These are phyloP conservation scores for Cephalopholis sonnerati DNA, from an alignment of 2,113 vertebrate genomes.

Conservation along the genomic window DNA sequence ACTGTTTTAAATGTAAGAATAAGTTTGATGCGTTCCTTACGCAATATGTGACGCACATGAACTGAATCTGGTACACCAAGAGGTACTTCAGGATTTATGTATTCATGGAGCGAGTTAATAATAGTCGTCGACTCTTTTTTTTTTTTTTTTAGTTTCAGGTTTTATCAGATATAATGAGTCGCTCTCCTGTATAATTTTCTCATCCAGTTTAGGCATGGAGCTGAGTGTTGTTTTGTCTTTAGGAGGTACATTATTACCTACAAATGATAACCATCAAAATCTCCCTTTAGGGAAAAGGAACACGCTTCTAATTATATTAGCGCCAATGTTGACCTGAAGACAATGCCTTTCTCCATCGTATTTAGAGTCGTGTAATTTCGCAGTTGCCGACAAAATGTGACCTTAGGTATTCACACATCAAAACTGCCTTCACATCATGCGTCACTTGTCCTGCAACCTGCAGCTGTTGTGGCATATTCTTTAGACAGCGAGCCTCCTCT, in stretches of 20 bases:
- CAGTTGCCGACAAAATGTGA: conserved; percentile 53
- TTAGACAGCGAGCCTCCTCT: conserved; percentile 41
- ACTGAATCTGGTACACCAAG: background rate
- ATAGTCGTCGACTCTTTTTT: conserved; percentile 45
- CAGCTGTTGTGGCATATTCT: conserved; percentile 61
- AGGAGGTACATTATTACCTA: conserved; percentile 81
- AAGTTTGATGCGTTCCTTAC: conserved; percentile 7
- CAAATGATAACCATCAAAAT: conserved; percentile 78
- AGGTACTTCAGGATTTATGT: conserved; percentile 40
- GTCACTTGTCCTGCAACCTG: conserved; percentile 62
- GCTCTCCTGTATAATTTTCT: conserved; percentile 75
- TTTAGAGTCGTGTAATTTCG: conserved; percentile 57
- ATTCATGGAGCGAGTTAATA: conserved; percentile 57
- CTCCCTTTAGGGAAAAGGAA: conserved; percentile 67
- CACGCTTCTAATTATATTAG: conserved; percentile 79
- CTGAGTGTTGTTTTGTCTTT: conserved; percentile 78
- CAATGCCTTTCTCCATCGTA: conserved; percentile 57
- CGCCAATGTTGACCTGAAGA: conserved; percentile 71
- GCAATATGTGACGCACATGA: conserved; percentile 37
- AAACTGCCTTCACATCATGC: conserved; percentile 51
- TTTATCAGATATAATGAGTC: conserved; percentile 68
- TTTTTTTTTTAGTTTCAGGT: conserved; percentile 17
- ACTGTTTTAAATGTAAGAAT: conserved; percentile 9
- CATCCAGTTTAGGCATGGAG: conserved; percentile 65
- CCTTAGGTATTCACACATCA: conserved; percentile 69